Base-by-base conservation (phyloP, 2,113 vertebrate genomes). In the Lontra canadensis region DNA sequence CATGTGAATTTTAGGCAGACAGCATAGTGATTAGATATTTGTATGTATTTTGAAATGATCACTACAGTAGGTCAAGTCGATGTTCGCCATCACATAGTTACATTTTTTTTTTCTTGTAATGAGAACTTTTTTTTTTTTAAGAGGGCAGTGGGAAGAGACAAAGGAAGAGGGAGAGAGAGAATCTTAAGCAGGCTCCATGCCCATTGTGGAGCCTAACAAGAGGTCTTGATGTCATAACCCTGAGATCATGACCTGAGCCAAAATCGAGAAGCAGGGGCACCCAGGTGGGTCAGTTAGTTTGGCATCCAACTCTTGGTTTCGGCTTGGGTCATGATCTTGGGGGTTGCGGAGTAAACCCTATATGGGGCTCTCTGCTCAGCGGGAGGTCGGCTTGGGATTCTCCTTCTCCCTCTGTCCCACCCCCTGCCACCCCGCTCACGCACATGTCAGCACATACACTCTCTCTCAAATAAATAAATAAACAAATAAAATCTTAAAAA, bases 401-500 rank as follows among this genome's bases (percentile, higher is more conserved):
- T 67, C 61, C 26, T 65, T 15, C 34, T 69, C 17, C 18, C 34
- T 69, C 34, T 36, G 17, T 26, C 59, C 59, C 10, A 0, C 8
- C n/a, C 52, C 17, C 52, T 6, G 17, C 52, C 34, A 4, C 17
- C 1, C n/a, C 1, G 7, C 17, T 36, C 34, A 10, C 1, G 8
- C 9, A 4, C 34, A 10, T 11, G 18, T 18, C 31, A 15, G 13
- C 29, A 6, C 12, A 31, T 29, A 6, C 61, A 12, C 26, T 23
- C 21, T 21, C 57, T 59, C 57, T 18, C 31, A 34, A 67, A 67
- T n/a, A n/a, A 67, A n/a, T 65, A 31, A 65, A 65, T 31, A 34
- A 31, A 65, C 17, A 67, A 67, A 67, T n/a, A 20, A 20, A n/a
- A 69, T 69, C n/a, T 65, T 34, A 3, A 31, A 31, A 31, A 65